Evolutionary conservation across 1,140 invertebrate species (phyloP), one percentile per base, ranked within the genome.

Genomic region (Drosophila kohkoa): DNA sequence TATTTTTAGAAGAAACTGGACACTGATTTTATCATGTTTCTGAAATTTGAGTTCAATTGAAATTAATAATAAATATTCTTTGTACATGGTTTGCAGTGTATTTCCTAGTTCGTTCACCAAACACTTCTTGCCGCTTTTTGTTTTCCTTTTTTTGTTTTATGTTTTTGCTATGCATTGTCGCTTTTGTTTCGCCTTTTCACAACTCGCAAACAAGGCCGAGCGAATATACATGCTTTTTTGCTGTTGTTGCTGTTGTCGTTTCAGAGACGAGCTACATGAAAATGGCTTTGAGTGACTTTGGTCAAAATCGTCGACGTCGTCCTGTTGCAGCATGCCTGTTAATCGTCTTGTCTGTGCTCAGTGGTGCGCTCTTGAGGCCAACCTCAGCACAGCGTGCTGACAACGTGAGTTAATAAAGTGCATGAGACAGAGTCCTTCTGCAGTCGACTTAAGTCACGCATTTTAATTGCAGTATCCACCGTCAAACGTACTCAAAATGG

Each of bases 241-340:
- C 59, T 75, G 58, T 69, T 67, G 35, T 16, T 51, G 5, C 16
- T 62, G 30, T 51, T 78, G 74, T 64, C 70, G 60, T 71, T 73
- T 52, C 64, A 66, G 80, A 81, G 80, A 74, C 58, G 66, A 64
- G 77, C 77, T 25, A 90, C 90, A 85, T 90, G 72, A 78, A 91
- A 91, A 91, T 91, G 90, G 70, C 82, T 91, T 85, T 91, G 78
- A 91, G 80, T 91, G 82, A 83, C 85, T 83, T 79, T 87, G 86
- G 83, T 49, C 68, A 67, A 75, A 79, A 73, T 62, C 65, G 45
- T 7, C 67, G 63, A 58, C 66, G 68, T 76, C 76, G 62, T 66
- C 67, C 76, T 80, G 82, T 76, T 78, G 79, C 77, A 70, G 64
- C 65, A 55, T 76, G 88, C 82, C 83, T 88, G 67, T 91, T 91